phyloP scores from a whole-genome alignment of 1,140 invertebrate genomes.

The Forficula auricularia region DNA sequence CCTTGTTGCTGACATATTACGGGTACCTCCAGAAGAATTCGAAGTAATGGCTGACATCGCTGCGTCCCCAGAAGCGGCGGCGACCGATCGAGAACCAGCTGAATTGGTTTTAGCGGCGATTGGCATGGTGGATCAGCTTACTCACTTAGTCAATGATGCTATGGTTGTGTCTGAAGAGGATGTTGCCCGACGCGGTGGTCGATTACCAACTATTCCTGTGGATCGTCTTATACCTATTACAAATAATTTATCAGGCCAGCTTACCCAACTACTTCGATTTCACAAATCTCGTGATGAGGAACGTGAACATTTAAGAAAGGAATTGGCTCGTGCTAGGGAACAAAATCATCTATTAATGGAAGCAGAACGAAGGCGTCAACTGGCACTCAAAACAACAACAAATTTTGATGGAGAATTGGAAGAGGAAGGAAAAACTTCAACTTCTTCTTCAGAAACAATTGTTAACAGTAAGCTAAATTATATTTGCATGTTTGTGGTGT shows the following conservation, averaged over 20 bases:
- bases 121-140: conserved; percentile 38
- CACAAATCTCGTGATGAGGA: conserved; percentile 58
- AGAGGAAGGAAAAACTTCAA: conserved; percentile 4
- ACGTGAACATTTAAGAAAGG: conserved; percentile 46
- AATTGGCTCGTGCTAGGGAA: conserved; percentile 49
- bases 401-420: not conserved
- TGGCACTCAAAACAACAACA: not conserved
- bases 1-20: conserved; percentile 54
- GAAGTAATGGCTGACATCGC: conserved; percentile 45
- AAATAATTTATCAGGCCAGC: conserved; percentile 31
- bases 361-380: conserved; percentile 14
- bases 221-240: conserved; percentile 31
- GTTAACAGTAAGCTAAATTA: too few species aligned
- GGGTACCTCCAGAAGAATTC: conserved; percentile 51
- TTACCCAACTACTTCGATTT: conserved; percentile 43
- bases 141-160: conserved; percentile 31
- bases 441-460: too few species aligned
- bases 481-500: too few species aligned
- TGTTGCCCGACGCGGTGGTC: conserved; percentile 20
- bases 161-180: conserved; percentile 33
- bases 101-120: conserved; percentile 53
- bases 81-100: conserved; percentile 38
- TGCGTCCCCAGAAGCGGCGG: conserved; percentile 20
- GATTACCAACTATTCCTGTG: conserved; percentile 31
- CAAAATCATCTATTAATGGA: conserved; percentile 44